Base-by-base conservation (phyloP, 2,888 invertebrate genomes). In the Rhamphomyia laevipes region DNA sequence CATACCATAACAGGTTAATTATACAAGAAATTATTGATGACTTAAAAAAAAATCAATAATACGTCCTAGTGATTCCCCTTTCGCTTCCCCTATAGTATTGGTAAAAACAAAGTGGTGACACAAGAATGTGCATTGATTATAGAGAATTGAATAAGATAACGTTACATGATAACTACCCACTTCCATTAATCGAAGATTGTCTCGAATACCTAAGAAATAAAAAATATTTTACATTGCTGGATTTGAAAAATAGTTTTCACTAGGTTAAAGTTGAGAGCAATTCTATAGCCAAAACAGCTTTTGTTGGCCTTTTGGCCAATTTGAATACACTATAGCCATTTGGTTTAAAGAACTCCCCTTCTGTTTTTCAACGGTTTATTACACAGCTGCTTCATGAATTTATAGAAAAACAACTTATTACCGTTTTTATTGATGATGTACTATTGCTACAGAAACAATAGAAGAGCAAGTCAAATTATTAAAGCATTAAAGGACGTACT, bases 401-500 rank as follows among this genome's bases (percentile, higher is more conserved):
- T 46, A 33, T 23, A 15, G 42, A 10, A 51, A 51, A 1, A 51
- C 55, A 30, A 48, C 45, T 45, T 35, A 47, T 58, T 23, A 41
- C 57, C 1, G 51, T 52, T 48, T 59, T 54, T 51, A 53, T 59
- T 35, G 60, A 59, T 50, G 58, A 57, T 48, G 42, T 53, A 5
- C 45, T 54, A 10, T 51, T 55, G 48, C 51, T 2, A 50, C 48
- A 13, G 18, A 43, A 16, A 50, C 53, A 5, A 43, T 51, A 3
- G 51, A 48, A 44, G 50, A 53, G 33, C 48, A 54, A 45, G 3
- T 51, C n/a, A 40, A 46, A 30, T 47, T 51, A 27, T 49, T 54
- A 37, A n/a, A 48, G 46, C 49, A 27, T 49, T 54, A 37, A n/a
- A 48, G 46, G 43, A 51, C 35, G 51, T 51, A 12, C 21, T 50